phyloP scores from a whole-genome alignment of 1,140 invertebrate species.

The Chymomyza costata region DNA sequence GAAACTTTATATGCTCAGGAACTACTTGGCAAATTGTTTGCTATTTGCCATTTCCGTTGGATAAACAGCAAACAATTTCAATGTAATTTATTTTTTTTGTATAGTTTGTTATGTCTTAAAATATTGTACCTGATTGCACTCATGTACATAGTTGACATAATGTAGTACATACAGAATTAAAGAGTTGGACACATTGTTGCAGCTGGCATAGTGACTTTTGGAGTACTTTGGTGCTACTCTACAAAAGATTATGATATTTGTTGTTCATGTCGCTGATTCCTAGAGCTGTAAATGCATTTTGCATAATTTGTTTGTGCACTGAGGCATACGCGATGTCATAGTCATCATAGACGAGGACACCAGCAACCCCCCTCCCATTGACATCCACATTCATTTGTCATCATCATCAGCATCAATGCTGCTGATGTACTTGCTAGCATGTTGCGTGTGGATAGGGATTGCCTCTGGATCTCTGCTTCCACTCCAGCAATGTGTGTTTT shows the following conservation, averaged over 20 bases:
- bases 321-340: slow-evolving; percentile 41
- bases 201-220: no score
- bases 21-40: slow-evolving; percentile 64
- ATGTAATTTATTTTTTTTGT: slow-evolving; percentile 47
- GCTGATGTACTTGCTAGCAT: no score
- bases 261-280: background rate
- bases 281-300: slow-evolving; percentile 57
- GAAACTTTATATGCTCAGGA: slow-evolving; percentile 50
- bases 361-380: background rate
- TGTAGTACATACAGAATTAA: no score
- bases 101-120: no score
- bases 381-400: slow-evolving; percentile 33
- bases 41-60: slow-evolving; percentile 55
- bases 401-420: slow-evolving; percentile 30
- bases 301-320: slow-evolving; percentile 65
- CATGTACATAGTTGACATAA: no score
- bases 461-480: no score
- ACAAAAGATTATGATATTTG: no score
- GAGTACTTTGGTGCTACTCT: no score
- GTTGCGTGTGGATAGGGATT: no score
- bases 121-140: no score
- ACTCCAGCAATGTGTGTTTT: no score
- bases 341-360: slow-evolving; percentile 19
- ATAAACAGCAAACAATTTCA: slow-evolving; percentile 39
- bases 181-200: no score